Conservation (phyloP, 2,888 invertebrate genomes). For the Punctoribates punctum region DNA sequence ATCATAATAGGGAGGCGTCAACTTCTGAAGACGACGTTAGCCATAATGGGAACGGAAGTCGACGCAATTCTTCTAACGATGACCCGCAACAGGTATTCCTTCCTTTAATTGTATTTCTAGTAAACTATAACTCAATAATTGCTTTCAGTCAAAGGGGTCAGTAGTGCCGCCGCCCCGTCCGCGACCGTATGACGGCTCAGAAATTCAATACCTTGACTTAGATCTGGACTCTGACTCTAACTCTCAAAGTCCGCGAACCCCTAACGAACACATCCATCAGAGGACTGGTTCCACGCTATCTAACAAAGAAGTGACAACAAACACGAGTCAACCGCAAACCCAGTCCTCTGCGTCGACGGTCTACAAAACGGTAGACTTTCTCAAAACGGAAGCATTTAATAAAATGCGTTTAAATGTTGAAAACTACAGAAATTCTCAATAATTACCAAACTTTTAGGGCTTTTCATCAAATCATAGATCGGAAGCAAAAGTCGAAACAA, state of each 20-base stretch:
- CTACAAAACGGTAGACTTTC: constrained; percentile 88
- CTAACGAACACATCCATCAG: constrained; percentile 43
- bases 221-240: constrained; percentile 64
- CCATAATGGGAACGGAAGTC: constrained; percentile 16
- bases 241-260: constrained; percentile 50
- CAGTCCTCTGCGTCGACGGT: constrained; percentile 58
- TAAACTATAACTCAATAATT: no score
- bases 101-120: no score
- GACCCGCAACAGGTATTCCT: neutral
- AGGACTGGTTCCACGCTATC: constrained; percentile 26
- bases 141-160: neutral
- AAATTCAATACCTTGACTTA: constrained; percentile 79
- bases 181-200: constrained; percentile 43
- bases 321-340: constrained; percentile 4
- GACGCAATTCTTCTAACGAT: constrained; percentile 26
- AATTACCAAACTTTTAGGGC: neutral
- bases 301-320: constrained; percentile 29
- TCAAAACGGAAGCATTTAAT: constrained; percentile 88
- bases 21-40: constrained; percentile 35
- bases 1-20: constrained; percentile 36
- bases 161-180: neutral
- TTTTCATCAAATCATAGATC: neutral
- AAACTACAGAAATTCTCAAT: constrained; percentile 47
- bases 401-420: constrained; percentile 74
- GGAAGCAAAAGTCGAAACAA: neutral